Percentiles rank a stretch among this genome's conserved stretches.
These are phyloP conservation scores for Formicarius rufipectus DNA, from an alignment of 2,113 vertebrate species.

Conservation along the genomic window DNA sequence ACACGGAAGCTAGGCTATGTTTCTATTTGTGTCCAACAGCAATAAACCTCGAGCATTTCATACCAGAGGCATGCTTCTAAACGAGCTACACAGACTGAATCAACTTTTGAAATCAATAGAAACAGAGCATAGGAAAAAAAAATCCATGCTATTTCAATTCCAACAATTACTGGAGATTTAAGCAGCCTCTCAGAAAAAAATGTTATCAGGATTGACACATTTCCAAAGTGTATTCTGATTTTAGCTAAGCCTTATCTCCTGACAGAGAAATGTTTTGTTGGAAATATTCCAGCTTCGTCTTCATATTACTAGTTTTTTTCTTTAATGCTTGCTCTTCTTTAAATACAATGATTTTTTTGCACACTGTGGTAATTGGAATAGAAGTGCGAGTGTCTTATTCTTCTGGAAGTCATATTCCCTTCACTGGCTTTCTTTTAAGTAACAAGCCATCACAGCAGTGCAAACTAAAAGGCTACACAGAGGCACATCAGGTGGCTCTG, in stretches of 20 bases:
- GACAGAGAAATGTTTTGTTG: background rate
- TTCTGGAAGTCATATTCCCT: conserved; percentile 22
- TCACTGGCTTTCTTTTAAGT: conserved; percentile 2
- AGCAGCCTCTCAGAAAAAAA: conserved; percentile 12
- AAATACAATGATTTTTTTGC: background rate
- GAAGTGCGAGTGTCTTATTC: background rate
- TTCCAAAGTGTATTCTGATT: background rate
- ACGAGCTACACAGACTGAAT: background rate
- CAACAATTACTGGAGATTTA: background rate
- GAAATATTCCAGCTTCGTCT: background rate
- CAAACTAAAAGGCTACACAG: conserved; percentile 55
- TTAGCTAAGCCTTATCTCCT: background rate
- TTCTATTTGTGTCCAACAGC: background rate
- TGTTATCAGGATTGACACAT: background rate
- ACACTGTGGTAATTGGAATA: background rate
- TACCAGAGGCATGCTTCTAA: background rate
- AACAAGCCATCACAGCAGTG: conserved; percentile 19
- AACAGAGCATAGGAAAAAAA: background rate
- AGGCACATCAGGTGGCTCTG: conserved; percentile 17
- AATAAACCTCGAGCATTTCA: background rate
- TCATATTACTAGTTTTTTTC: background rate
- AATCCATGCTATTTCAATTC: background rate
- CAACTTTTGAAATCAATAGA: background rate
- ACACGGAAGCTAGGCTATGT: background rate
- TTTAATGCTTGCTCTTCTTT: background rate